Evolutionary conservation across 2,797 vertebrate genomes (phyloP), one percentile per base, ranked within the genome.

Genomic region (Pangasius macronema): DNA sequence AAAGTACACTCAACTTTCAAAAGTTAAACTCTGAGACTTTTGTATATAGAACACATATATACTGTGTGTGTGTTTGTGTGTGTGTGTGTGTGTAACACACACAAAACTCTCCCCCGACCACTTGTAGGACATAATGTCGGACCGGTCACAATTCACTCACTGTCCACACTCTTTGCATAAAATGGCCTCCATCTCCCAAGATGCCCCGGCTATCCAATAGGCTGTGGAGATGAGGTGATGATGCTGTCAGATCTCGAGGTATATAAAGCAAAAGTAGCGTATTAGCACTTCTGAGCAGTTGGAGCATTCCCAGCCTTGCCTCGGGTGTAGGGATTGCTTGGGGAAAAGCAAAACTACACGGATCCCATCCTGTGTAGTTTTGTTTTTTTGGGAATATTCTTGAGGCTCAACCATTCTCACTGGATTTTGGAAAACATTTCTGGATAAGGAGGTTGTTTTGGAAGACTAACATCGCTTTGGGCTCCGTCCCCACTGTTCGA

Each of bases 241-340:
- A 94, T 94, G 95, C 93, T 92, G 90, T 92, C 11, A 88, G 90
- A 93, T 93, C 95, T 94, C 92, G 93, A 92, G 93, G 96, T 99
- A 99, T 97, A 99, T 96, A 97, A 96, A 88, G 94, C 90, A 91
- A 93, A 93, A 89, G 87, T 92, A 94, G 96, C 93, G 93, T 96
- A 91, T 95, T 96, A 96, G 92, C 96, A 94, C 95, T 97, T 96
- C 95, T 97, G 96, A 99, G 98, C 97, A 97, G 97, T 98, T 94
- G 97, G 96, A 96, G 98, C 97, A 97, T 98, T 98, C 98, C 98
- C 97, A 97, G 96, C 97, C 97, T 98, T 95, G 96, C 98, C 98
- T 98, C 97, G 96, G 98, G 97, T 98, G 97, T 98, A 98, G 98
- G 98, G 97, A 98, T 96, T 97, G 97, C 97, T n/a, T 96, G 94